Percentiles rank a stretch among this genome's conserved stretches.
Evolutionary conservation across 2,797 vertebrate species (phyloP).

Genomic region (Chiroxiphia lanceolata): DNA sequence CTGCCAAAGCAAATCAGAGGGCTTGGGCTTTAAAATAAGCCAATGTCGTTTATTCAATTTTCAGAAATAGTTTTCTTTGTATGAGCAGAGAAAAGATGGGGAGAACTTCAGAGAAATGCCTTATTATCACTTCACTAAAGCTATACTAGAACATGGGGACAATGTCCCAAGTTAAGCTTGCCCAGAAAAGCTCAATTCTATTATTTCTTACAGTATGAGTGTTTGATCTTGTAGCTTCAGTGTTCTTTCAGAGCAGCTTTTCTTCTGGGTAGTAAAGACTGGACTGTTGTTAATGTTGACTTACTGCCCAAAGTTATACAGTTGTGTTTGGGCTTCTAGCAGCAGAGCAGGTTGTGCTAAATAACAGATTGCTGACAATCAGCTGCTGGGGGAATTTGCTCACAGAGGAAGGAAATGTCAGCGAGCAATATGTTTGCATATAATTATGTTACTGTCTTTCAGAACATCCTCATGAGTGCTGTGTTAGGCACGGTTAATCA

Average conservation of each 20-base stretch:
- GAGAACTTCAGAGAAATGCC: neutral
- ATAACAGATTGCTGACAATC: neutral
- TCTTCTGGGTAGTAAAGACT: neutral
- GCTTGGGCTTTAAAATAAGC: neutral
- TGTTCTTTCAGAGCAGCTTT: neutral
- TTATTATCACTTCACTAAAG: neutral
- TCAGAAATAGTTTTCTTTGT: neutral
- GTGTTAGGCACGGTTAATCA: neutral
- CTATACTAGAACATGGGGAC: neutral
- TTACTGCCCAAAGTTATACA: neutral
- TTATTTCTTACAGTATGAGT: neutral
- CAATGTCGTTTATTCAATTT: neutral
- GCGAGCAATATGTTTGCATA: neutral
- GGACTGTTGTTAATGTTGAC: neutral
- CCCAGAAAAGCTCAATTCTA: neutral
- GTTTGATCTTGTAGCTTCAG: neutral
- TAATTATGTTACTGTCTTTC: neutral
- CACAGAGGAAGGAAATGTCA: conserved; percentile 8
- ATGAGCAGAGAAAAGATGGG: neutral
- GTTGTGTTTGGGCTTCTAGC: neutral
- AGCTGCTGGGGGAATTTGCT: neutral
- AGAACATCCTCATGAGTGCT: neutral
- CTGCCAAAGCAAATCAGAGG: neutral
- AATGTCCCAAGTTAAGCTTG: neutral
- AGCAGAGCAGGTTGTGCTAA: neutral